Evolutionary conservation across 2,888 invertebrate species (phyloP), one percentile per base, ranked within the genome.

Genomic region (Helleia helle): DNA sequence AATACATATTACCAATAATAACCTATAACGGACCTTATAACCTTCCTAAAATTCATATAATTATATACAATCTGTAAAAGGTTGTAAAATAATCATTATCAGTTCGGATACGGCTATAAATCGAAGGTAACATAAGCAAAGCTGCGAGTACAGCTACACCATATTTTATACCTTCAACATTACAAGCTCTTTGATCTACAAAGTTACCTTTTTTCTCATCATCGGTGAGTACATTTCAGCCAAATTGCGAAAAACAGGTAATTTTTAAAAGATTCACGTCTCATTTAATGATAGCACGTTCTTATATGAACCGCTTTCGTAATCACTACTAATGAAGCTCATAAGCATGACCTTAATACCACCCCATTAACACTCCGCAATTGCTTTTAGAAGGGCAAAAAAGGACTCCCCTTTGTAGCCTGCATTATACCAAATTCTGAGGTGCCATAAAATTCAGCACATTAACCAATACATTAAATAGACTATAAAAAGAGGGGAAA

Each of bases 211-310:
- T n/a, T n/a, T n/a, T n/a, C 15, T 9, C 22, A 12, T 11, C 12
- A 34, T 18, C 22, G 9, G 22, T 34, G 18, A 31, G 18, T 12
- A 22, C 34, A 65, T 60, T 48, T 38, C 28, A 28, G 18, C 22
- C 30, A 14, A 25, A 24, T 31, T 39, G 25, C 22, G 34, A 22
- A 11, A 34, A 34, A 34, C 34, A 63, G 65, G 73, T 63, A 63
- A 75, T 80, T 76, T 68, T 62, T 65, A 80, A 73, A 70, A 71
- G 65, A 71, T 67, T 71, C 79, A 77, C 76, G 77, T 79, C 65
- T 55, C 63, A 63, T 66, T 59, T 79, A 76, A 79, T 73, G 73
- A 75, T 68, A 63, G 69, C 79, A 77, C 79, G 77, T 81, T 56
- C 68, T 69, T 65, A 73, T 70, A 74, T 71, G 74, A 74, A 79